Base-by-base conservation (phyloP, 2,888 invertebrate genomes). In the Nomada fucata region DNA sequence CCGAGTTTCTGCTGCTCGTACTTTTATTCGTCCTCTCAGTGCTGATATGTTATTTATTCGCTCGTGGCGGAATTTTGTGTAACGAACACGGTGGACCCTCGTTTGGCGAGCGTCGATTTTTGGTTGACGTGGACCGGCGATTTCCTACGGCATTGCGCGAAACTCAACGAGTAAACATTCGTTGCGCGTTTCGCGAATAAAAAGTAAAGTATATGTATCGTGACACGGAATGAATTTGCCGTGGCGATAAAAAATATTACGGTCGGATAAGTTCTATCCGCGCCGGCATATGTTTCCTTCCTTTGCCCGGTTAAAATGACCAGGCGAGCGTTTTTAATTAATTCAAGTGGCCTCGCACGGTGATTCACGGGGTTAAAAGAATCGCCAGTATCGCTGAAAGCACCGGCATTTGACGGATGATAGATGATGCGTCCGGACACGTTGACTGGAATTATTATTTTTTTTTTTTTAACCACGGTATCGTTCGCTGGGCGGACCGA, bases 301-400 rank as follows among this genome's bases (percentile, higher is more conserved):
- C 50, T 52, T 57, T 9, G 64, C n/a, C 15, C 23, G 44, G 23
- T 29, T 61, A 47, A 69, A 68, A 76, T 42, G 47, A 44, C 60
- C 63, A 23, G 63, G 44, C 52, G 29, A 59, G 10, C 69, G 63
- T 80, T 85, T 80, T 36, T 36, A 82, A 79, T 84, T 83, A 83
- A 84, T 84, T 69, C 68, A 78, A 85, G 76, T 77, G 83, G 50
- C 59, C 50, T 69, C 68, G 82, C 20, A 23, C 60, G 52, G 55
- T 23, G 63, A 36, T 68, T 64, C 29, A n/a, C 63, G 5, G 52
- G 23, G 15, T n/a, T 64, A 63, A 63, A 82, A 55, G 76, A 63
- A 73, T 18, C 65, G 47, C 79, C 65, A 67, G 59, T 36, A 61
- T 59, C 67, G 60, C 36, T 67, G 64, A 76, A 76, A 79, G 63